Percentiles rank a stretch among this genome's conserved stretches.
These are phyloP conservation scores for Glyptemys insculpta DNA, from an alignment of 2,797 vertebrate species.

Conservation along the genomic window DNA sequence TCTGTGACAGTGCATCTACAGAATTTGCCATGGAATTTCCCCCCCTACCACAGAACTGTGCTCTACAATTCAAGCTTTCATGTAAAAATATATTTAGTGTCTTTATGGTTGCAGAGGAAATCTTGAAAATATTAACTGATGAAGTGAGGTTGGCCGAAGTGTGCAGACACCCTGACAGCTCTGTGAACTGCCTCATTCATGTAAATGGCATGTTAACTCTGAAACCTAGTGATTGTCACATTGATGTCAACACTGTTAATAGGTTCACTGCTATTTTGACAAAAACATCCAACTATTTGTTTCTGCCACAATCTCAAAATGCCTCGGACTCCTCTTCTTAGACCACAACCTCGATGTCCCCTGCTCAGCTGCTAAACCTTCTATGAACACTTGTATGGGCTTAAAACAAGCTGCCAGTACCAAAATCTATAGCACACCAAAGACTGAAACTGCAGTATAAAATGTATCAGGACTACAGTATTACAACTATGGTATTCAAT, in stretches of 20 bases:
- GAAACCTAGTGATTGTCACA: not conserved
- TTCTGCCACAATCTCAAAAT: not conserved
- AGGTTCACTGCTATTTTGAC: not conserved
- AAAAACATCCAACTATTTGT: not conserved
- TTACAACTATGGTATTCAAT: not conserved
- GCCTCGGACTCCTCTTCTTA: not conserved
- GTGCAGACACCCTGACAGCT: not conserved
- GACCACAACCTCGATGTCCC: not conserved
- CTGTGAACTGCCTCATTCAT: not conserved
- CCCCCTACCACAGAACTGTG: not conserved
- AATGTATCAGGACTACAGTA: not conserved
- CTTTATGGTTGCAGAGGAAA: not conserved
- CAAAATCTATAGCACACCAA: not conserved
- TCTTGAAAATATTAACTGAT: not conserved
- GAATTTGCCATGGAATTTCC: fast-evolving
- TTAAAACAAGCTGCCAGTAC: not conserved
- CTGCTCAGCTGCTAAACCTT: not conserved
- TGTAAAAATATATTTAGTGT: not conserved
- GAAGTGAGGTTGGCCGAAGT: not conserved
- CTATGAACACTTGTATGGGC: not conserved
- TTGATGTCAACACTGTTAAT: not conserved
- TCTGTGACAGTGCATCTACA: not conserved
- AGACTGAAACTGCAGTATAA: not conserved
- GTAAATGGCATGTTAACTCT: not conserved
- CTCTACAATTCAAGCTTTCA: not conserved